Evolutionary conservation across 2,888 invertebrate species (phyloP), one percentile per base, ranked within the genome.

Genomic region (Drosophila falleni): DNA sequence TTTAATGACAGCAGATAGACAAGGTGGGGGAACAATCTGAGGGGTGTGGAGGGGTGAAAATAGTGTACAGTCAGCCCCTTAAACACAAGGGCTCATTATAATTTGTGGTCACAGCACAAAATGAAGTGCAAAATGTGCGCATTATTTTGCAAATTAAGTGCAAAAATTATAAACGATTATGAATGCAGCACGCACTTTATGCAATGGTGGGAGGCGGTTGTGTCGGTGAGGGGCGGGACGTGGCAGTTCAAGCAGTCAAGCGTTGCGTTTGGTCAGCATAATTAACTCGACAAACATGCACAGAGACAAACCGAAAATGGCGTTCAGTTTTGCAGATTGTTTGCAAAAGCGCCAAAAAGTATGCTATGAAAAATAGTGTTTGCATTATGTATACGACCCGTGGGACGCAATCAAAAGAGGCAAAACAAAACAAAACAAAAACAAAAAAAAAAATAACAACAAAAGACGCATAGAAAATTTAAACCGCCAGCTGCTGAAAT

Each of bases 71-170:
- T 41, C 68, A 65, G 41, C 77, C 87, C 67, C 87, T 80, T 80
- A 83, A 72, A 83, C 71, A 83, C 89, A 83, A 88, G 77, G 87
- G 79, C 81, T 83, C 89, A 86, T 83, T 83, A 83, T 88, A 83
- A 86, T 87, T 83, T 83, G 83, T 86, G 83, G 83, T 88, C 81
- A 71, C 75, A 66, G 89, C 87, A 56, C 71, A 88, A 82, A 87
- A 79, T 82, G 86, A 85, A 82, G 84, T 86, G 81, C 84, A 62
- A 86, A 83, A 65, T 83, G 80, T 71, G 88, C 80, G 78, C 87
- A 66, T 80, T 83, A 81, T 84, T 86, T 81, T 71, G 78, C 75
- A 78, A 81, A 84, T 81, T 65, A 87, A 88, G 86, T 75, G 87
- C 89, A 83, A 74, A 83, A 83, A 86, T 88, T 75, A 83, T 83